These are phyloP conservation scores for Dicaeum eximium DNA, from an alignment of 2,113 vertebrate species.

Conservation along the genomic window DNA sequence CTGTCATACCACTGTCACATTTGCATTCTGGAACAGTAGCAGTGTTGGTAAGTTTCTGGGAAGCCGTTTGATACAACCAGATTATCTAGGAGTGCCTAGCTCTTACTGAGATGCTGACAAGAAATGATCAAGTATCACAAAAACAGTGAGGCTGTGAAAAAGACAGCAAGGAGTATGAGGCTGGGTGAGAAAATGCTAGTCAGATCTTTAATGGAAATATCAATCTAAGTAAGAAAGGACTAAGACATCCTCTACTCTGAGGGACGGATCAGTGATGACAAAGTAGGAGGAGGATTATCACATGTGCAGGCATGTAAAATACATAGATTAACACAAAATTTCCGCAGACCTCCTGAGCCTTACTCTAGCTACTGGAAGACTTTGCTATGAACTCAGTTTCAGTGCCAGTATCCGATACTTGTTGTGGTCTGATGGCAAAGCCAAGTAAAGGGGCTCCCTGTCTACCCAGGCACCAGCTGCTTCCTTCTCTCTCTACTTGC, in stretches of 20 bases:
- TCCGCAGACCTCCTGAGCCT: not conserved
- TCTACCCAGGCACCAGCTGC: not conserved
- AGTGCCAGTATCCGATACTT: rapidly evolving
- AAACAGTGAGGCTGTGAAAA: not conserved
- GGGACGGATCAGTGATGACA: not conserved
- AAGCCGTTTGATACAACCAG: not conserved
- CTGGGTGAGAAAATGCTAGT: not conserved
- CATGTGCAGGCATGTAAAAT: not conserved
- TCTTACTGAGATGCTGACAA: not conserved
- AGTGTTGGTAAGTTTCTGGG: not conserved
- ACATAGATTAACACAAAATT: not conserved
- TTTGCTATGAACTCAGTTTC: not conserved
- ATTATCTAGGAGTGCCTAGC: not conserved
- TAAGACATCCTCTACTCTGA: not conserved
- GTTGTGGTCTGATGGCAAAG: not conserved
- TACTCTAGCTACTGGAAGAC: not conserved
- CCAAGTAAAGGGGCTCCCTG: not conserved
- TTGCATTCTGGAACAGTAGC: not conserved
- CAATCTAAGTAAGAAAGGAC: not conserved
- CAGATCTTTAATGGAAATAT: not conserved
- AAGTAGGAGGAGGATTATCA: not conserved
- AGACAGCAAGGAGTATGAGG: not conserved
- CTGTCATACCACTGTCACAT: not conserved
- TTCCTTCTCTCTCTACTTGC: not conserved
- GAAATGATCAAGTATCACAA: not conserved